These are phyloP conservation scores for Micronycteris hirsuta DNA, from an alignment of 2,113 vertebrate species.

Conservation along the genomic window DNA sequence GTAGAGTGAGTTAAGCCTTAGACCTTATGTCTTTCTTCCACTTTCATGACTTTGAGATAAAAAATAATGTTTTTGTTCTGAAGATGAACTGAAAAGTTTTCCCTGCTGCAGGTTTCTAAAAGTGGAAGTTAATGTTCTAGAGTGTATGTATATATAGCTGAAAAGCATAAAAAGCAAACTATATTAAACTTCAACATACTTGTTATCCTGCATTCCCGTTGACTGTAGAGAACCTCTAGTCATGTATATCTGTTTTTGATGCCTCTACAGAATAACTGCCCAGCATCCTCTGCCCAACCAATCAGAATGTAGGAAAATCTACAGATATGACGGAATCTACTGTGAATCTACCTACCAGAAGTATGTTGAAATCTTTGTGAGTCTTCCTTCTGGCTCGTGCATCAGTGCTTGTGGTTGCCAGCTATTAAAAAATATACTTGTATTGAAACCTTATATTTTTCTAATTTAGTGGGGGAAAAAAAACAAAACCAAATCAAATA, in stretches of 20 bases:
- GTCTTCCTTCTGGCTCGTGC: slow-evolving; percentile 87
- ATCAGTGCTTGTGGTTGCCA: slow-evolving; percentile 86
- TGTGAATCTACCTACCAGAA: slow-evolving; percentile 91
- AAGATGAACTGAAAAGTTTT: slow-evolving; percentile 66
- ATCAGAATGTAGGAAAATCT: slow-evolving; percentile 90
- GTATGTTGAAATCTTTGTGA: slow-evolving; percentile 91
- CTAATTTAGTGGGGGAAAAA: slow-evolving; percentile 70
- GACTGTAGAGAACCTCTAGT: slow-evolving; percentile 87
- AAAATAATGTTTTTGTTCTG: background rate
- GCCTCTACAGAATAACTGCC: slow-evolving; percentile 89
- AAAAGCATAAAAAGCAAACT: slow-evolving; percentile 71
- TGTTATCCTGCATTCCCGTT: slow-evolving; percentile 85
- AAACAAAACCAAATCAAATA: slow-evolving; percentile 35
- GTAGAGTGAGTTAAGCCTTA: slow-evolving; percentile 50
- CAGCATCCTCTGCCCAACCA: slow-evolving; percentile 90
- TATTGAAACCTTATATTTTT: slow-evolving; percentile 79
- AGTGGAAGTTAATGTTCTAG: slow-evolving; percentile 71
- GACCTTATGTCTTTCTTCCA: slow-evolving; percentile 62
- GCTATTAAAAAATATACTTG: slow-evolving; percentile 79
- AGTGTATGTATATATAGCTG: slow-evolving; percentile 72
- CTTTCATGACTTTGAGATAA: slow-evolving; percentile 59
- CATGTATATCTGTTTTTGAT: slow-evolving; percentile 90
- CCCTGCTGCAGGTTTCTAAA: slow-evolving; percentile 74
- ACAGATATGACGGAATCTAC: slow-evolving; percentile 90
- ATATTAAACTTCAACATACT: slow-evolving; percentile 81